phyloP scores from a whole-genome alignment of 2,888 invertebrate species.

The Pollenia amentaria region DNA sequence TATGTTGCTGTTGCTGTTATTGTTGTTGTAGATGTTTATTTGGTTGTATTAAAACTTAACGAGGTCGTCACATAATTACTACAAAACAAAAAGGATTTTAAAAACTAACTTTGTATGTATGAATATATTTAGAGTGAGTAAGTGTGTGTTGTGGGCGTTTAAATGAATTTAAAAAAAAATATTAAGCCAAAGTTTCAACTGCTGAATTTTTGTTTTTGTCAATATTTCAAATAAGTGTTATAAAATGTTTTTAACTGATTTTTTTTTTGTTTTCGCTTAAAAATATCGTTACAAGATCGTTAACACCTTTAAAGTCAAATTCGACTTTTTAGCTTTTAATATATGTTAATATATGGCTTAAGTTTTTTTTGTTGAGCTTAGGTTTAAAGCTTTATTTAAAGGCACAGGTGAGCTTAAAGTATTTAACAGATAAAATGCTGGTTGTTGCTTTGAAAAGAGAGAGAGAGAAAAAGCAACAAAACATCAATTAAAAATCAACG shows the following conservation, averaged over 20 bases:
- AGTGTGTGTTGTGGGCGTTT: conserved; percentile 81
- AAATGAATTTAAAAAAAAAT: conserved; percentile 81
- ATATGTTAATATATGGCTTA: conserved; percentile 52
- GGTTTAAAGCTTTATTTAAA: conserved; percentile 3
- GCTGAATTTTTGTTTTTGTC: conserved; percentile 39
- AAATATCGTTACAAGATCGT: conserved; percentile 73
- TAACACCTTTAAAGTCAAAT: conserved; percentile 66
- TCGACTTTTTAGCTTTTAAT: conserved; percentile 37
- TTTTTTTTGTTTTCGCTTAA: conserved; percentile 47
- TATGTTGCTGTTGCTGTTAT: conserved; percentile 58
- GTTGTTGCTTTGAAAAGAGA: not conserved
- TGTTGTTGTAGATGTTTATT: conserved; percentile 51
- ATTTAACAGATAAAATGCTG: conserved; percentile 26
- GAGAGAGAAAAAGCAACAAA: conserved; percentile 64
- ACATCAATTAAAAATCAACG: conserved; percentile 84
- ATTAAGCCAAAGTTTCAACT: conserved; percentile 49
- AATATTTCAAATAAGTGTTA: conserved; percentile 32
- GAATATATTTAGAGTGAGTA: conserved; percentile 7
- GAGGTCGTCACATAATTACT: conserved; percentile 76
- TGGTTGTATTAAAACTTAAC: conserved; percentile 59
- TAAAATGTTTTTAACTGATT: conserved; percentile 30
- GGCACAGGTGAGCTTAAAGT: conserved; percentile 70
- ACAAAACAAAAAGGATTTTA: conserved; percentile 21
- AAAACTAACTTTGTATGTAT: not conserved
- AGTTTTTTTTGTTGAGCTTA: not conserved